phyloP scores from a whole-genome alignment of 2,888 invertebrate species.

The Lasiommata megera region DNA sequence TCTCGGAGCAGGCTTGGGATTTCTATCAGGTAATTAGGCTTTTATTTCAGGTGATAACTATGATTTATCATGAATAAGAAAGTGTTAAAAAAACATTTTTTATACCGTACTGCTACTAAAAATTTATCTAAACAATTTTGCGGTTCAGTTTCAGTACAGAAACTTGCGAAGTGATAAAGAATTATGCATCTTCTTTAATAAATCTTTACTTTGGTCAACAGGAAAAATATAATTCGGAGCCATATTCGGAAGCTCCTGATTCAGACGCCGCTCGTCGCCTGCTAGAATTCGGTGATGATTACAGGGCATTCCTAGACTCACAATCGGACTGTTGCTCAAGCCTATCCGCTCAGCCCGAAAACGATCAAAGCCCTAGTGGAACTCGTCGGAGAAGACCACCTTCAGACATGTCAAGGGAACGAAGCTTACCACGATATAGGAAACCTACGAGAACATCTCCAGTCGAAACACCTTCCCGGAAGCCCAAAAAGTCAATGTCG shows the following conservation, averaged over 20 bases:
- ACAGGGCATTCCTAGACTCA: slow-evolving; percentile 93
- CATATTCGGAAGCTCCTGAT: slow-evolving; percentile 93
- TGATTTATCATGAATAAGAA: too few relatives aligned
- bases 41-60: too few relatives aligned
- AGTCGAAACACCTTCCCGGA: slow-evolving; percentile 62
- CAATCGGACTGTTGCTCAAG: slow-evolving; percentile 94
- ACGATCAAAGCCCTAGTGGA: slow-evolving; percentile 61
- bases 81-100: too few relatives aligned
- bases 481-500: slow-evolving; percentile 76
- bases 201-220: slow-evolving; percentile 59
- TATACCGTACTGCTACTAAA: too few relatives aligned
- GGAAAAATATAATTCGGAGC: slow-evolving; percentile 95
- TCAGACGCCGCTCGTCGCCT: slow-evolving; percentile 91
- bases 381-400: slow-evolving; percentile 67
- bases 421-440: slow-evolving; percentile 63
- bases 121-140: too few relatives aligned
- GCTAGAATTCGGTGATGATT: slow-evolving; percentile 94
- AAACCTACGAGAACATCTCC: slow-evolving; percentile 64
- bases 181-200: too few relatives aligned
- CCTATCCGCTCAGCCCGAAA: slow-evolving; percentile 84
- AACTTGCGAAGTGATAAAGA: too few relatives aligned
- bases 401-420: slow-evolving; percentile 57
- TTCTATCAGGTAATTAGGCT: slow-evolving; percentile 88
- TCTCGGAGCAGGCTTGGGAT: slow-evolving; percentile 97
- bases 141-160: too few relatives aligned